Evolutionary conservation across 2,888 invertebrate species (phyloP).

Genomic region (Macrostomum cliftonense): DNA sequence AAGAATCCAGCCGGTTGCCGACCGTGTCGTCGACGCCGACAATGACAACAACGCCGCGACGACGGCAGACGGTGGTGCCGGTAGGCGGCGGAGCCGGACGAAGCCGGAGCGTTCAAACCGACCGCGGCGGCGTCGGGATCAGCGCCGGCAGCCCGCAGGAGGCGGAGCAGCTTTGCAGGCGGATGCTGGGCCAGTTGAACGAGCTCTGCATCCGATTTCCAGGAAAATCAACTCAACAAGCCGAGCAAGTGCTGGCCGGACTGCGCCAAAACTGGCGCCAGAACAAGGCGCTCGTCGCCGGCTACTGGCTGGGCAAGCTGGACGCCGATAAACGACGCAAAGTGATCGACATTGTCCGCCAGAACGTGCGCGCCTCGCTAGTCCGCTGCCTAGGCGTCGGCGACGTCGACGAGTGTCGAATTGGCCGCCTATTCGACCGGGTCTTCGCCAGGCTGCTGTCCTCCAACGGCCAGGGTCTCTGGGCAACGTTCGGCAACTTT

Average conservation of each 20-base stretch:
- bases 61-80: neutral
- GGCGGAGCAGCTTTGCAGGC: constrained; percentile 21
- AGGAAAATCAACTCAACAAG: constrained; percentile 32
- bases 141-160: constrained; percentile 16
- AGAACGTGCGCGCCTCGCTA: constrained; percentile 31
- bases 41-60: neutral
- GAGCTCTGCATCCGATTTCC: constrained; percentile 36
- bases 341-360: constrained; percentile 34
- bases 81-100: neutral
- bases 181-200: constrained; percentile 26
- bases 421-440: constrained; percentile 28
- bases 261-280: constrained; percentile 36
- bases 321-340: constrained; percentile 34
- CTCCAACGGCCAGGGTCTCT: constrained; percentile 36
- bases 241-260: constrained; percentile 27
- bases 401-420: constrained; percentile 26
- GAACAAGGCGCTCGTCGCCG: constrained; percentile 34
- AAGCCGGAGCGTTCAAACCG: neutral
- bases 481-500: constrained; percentile 27
- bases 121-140: neutral
- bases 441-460: constrained; percentile 34
- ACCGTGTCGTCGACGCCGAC: neutral
- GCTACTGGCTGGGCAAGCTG: constrained; percentile 35
- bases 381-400: constrained; percentile 20
- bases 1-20: too few species aligned